Base-by-base conservation (phyloP, 1,140 invertebrate species). In the Chironomus tepperi region DNA sequence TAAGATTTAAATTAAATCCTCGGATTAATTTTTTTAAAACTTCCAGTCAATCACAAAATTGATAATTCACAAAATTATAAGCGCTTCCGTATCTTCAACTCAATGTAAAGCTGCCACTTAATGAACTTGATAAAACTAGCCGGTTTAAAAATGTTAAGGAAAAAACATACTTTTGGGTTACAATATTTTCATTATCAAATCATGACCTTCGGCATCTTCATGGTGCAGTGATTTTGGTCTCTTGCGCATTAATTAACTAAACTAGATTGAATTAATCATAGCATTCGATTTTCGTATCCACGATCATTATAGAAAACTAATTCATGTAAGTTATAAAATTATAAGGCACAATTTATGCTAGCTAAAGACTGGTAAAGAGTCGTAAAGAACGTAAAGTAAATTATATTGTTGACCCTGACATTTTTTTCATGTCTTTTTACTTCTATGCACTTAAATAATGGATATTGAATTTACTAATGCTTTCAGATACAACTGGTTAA, bases 371-470 rank as follows among this genome's bases (percentile, higher is more conserved):
- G 9, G 47, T 57, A n/a, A 12, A 57, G 10, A 57, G 2, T 57
- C 2, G n/a, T n/a, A n/a, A n/a, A 57, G 7, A 57, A 57, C 2
- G n/a, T 57, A 57, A 57, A 57, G 9, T 12, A 57, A 57, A 57
- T n/a, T n/a, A n/a, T n/a, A n/a, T 57, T 57, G 18, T 21, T 70
- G 65, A 21, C 65, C 65, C 16, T 70, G 65, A 70, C 65, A 70
- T 70, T 70, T 70, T 67, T 67, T 70, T 70, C 65, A 70, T 9
- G n/a, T 70, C 19, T 70, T 67, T 19, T 19, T n/a, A 57, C 47
- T 57, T 57, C 10, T 57, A n/a, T 15, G 12, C 47, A 15, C 47
- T 57, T n/a, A 1, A 15, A 47, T 47, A 47, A 12, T 57, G 7
- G 47, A 12, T 47, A 12, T 47, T 8, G n/a, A 9, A 47, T 47